A percentile compares a stretch with the other conserved stretches of the same genome.
Evolutionary conservation across 2,797 vertebrate species (phyloP).

Genomic region (Macropus fuliginosus): DNA sequence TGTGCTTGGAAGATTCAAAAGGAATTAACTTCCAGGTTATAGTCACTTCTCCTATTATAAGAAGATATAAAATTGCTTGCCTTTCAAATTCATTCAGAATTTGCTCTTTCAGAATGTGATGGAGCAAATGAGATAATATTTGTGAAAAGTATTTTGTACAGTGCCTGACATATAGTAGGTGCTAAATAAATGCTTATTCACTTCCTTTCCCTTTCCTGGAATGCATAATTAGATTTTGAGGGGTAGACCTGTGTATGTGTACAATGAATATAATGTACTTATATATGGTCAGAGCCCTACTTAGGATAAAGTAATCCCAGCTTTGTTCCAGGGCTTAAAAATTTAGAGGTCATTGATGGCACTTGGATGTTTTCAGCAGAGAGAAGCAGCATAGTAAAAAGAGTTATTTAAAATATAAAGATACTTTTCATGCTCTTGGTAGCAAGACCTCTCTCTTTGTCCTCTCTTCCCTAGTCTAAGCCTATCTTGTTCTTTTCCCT

Average conservation of each 20-base stretch:
- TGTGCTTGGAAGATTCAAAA: conserved; percentile 1
- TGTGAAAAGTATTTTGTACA: background rate
- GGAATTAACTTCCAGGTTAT: background rate
- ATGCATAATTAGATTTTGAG: background rate
- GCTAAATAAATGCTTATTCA: background rate
- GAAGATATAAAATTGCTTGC: background rate
- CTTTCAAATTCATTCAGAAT: background rate
- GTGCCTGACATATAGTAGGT: background rate
- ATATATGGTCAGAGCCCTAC: background rate
- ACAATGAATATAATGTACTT: background rate
- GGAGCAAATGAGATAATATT: background rate
- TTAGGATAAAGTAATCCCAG: background rate
- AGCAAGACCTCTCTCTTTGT: background rate
- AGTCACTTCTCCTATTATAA: background rate
- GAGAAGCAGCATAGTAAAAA: background rate
- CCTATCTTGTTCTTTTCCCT: background rate
- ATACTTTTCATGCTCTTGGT: background rate
- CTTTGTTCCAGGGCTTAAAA: background rate
- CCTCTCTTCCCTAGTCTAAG: background rate
- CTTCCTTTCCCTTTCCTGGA: background rate
- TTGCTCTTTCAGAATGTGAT: background rate
- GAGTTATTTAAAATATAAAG: background rate
- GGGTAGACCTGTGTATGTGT: background rate
- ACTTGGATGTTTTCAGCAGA: background rate
- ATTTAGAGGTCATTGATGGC: background rate